Conservation (phyloP, 1,140 invertebrate species). For the Drosophila fuyamai region DNA sequence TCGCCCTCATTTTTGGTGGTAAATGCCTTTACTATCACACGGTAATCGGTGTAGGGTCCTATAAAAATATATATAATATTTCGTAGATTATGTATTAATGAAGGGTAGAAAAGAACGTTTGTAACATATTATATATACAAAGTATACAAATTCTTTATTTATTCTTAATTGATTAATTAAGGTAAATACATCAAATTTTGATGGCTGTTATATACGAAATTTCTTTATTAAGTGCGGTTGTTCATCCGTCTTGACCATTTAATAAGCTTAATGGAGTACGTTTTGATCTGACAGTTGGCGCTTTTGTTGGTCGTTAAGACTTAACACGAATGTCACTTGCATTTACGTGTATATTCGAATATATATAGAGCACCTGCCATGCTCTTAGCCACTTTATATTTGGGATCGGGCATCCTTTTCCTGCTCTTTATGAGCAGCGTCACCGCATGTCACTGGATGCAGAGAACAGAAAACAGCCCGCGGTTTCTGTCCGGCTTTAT, state of each 20-base stretch:
- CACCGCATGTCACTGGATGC: slow-evolving; percentile 48
- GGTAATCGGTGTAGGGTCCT: slow-evolving; percentile 93
- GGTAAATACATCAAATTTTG: too few species aligned
- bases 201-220: too few species aligned
- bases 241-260: background rate
- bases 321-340: slow-evolving; percentile 38
- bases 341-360: slow-evolving; percentile 2
- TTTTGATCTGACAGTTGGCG: slow-evolving; percentile 19
- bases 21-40: slow-evolving; percentile 93
- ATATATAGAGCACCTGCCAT: slow-evolving; percentile 5
- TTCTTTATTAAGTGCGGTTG: background rate
- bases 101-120: too few species aligned
- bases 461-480: slow-evolving; percentile 3
- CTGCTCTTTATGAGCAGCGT: slow-evolving; percentile 41
- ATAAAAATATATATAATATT: slow-evolving; percentile 66
- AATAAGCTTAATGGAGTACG: slow-evolving; percentile 5
- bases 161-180: too few species aligned
- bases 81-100: background rate
- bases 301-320: slow-evolving; percentile 51
- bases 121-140: too few species aligned
- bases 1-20: slow-evolving; percentile 90
- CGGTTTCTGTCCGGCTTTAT: slow-evolving; percentile 42
- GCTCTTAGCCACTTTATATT: slow-evolving; percentile 1
- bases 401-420: slow-evolving; percentile 3
- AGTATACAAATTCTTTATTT: too few species aligned